Percentiles rank a stretch among this genome's conserved stretches.
These are phyloP conservation scores for Struthidea cinerea DNA, from an alignment of 2,113 vertebrate species.

Conservation along the genomic window DNA sequence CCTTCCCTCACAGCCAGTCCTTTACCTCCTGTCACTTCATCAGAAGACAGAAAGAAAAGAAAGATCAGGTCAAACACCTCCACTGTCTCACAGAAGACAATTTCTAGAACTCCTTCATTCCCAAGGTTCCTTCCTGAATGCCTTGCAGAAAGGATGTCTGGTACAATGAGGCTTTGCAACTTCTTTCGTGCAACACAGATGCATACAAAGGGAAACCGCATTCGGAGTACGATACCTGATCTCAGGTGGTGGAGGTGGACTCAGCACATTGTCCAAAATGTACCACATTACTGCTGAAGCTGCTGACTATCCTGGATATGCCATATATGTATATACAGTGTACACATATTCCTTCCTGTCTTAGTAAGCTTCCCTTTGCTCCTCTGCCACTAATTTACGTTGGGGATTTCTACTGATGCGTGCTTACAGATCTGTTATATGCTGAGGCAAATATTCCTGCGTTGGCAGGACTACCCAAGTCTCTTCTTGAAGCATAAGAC, in stretches of 20 bases:
- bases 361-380: not conserved
- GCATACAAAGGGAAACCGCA: not conserved
- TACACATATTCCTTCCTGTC: not conserved
- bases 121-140: not conserved
- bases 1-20: not conserved
- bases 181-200: not conserved
- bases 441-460: not conserved
- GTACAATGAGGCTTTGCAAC: not conserved
- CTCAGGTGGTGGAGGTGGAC: not conserved
- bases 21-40: not conserved
- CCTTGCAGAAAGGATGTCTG: not conserved
- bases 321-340: not conserved
- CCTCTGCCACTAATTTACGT: not conserved
- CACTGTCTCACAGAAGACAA: not conserved
- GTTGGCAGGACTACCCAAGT: not conserved
- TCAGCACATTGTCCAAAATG: not conserved
- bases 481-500: not conserved
- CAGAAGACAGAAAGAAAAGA: not conserved
- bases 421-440: not conserved
- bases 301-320: not conserved
- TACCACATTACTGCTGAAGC: not conserved
- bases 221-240: not conserved
- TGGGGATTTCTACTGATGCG: not conserved
- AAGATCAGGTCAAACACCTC: not conserved
- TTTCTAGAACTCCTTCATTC: not conserved